Conservation (phyloP, 2,888 invertebrate genomes). For the Catocala fraxini region DNA sequence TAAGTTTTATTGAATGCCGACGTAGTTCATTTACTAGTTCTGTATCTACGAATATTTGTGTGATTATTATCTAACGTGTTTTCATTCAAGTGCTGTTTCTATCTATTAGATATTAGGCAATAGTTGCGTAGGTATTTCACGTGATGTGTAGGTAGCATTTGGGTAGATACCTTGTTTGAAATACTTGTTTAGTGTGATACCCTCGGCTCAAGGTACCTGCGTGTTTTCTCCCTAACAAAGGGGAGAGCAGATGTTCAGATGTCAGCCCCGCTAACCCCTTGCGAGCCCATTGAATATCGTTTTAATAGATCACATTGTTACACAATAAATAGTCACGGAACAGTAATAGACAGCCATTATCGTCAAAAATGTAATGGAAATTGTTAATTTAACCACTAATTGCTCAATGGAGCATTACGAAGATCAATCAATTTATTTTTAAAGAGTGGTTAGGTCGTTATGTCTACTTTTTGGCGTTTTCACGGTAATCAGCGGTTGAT, state of each 20-base stretch:
- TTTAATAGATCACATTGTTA: constrained; percentile 17
- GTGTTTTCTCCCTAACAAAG: constrained; percentile 9
- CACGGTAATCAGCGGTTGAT: neutral
- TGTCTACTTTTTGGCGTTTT: constrained; percentile 5
- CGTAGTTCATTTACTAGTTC: constrained; percentile 39
- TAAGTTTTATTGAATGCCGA: constrained; percentile 55
- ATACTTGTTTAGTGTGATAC: constrained; percentile 8
- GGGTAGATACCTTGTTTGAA: constrained; percentile 1
- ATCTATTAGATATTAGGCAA: neutral
- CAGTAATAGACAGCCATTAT: constrained; percentile 13
- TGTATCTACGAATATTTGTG: constrained; percentile 20
- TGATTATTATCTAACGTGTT: constrained; percentile 18
- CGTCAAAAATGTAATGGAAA: constrained; percentile 12
- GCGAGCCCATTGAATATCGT: constrained; percentile 10
- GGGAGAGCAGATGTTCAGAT: constrained; percentile 24
- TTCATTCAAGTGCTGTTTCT: constrained; percentile 2
- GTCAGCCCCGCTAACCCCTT: constrained; percentile 21
- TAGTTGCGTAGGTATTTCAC: neutral
- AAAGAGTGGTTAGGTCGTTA: constrained; percentile 1
- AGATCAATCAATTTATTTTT: constrained; percentile 16
- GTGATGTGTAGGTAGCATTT: neutral
- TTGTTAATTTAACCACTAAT: constrained; percentile 18
- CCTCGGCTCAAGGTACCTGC: constrained; percentile 16
- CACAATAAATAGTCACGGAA: constrained; percentile 21
- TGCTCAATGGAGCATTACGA: constrained; percentile 20